phyloP scores from a whole-genome alignment of 2,888 invertebrate genomes.

The Chrysodeixis includens region DNA sequence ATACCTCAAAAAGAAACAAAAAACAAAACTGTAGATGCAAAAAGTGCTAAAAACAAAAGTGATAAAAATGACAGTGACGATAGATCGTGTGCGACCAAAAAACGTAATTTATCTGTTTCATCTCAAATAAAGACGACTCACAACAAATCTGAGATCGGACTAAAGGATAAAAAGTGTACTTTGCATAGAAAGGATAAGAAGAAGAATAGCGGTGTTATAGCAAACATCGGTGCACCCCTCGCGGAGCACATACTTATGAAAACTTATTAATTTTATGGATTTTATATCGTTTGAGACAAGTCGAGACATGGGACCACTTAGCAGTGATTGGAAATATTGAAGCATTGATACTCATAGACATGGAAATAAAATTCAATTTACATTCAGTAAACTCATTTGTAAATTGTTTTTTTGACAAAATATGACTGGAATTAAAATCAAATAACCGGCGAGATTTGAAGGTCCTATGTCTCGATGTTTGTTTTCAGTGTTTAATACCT shows the following conservation, averaged over 20 bases:
- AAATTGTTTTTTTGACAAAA: background rate
- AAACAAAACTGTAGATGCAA: conserved; percentile 53
- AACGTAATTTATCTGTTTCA: conserved; percentile 78
- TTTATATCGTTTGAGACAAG: conserved; percentile 36
- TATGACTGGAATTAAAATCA: background rate
- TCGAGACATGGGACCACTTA: conserved; percentile 29
- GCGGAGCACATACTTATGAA: conserved; percentile 82
- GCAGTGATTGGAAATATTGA: conserved; percentile 17
- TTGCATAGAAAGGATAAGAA: conserved; percentile 78
- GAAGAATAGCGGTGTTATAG: conserved; percentile 73
- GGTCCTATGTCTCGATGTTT: conserved; percentile 21
- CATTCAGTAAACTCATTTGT: conserved; percentile 3
- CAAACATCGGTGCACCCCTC: conserved; percentile 74
- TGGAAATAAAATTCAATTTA: conserved; percentile 12
- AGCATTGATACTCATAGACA: conserved; percentile 18
- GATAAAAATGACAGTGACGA: conserved; percentile 65
- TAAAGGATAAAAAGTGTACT: conserved; percentile 80
- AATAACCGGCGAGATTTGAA: background rate
- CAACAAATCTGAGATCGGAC: conserved; percentile 83
- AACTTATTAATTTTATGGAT: conserved; percentile 71
- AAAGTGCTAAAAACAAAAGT: conserved; percentile 57
- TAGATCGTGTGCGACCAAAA: conserved; percentile 76
- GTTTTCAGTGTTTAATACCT: conserved; percentile 34
- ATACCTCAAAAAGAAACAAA: conserved; percentile 50
- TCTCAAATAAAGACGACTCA: conserved; percentile 83